Percentiles rank a stretch among this genome's conserved stretches.
Evolutionary conservation across 1,140 invertebrate genomes (phyloP).

Genomic region (Leptoteleia sp.): DNA sequence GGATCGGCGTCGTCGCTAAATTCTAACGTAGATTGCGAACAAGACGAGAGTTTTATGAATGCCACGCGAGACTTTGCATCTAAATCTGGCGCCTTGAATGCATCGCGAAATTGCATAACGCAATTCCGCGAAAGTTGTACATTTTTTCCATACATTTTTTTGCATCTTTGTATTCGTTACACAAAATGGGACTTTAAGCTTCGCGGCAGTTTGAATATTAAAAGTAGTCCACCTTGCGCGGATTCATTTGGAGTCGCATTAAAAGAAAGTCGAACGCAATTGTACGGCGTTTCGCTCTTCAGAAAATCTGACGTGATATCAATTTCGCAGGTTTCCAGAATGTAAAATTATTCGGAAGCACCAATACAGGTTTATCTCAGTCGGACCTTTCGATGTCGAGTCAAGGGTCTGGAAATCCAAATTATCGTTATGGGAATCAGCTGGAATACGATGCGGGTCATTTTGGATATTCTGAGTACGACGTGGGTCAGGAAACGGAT

Average conservation of each 20-base stretch:
- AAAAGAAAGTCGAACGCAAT: background rate
- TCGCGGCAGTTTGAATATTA: no score
- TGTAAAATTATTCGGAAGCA: slow-evolving; percentile 78
- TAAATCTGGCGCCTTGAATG: background rate
- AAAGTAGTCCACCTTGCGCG: no score
- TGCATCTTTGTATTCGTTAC: slow-evolving; percentile 5
- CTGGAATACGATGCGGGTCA: slow-evolving; percentile 87
- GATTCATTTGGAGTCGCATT: background rate
- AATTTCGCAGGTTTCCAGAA: slow-evolving; percentile 75
- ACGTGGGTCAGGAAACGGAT: slow-evolving; percentile 79
- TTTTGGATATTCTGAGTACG: slow-evolving; percentile 85
- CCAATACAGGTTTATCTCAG: slow-evolving; percentile 87
- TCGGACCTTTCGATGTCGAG: slow-evolving; percentile 88
- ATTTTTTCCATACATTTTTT: no score
- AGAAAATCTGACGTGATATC: background rate
- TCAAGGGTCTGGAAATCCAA: slow-evolving; percentile 85
- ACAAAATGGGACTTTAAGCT: background rate
- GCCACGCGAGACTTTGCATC: slow-evolving; percentile 1
- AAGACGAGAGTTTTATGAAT: background rate
- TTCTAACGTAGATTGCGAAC: background rate
- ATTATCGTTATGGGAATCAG: slow-evolving; percentile 89
- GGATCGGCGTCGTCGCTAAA: no score
- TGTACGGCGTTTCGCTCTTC: no score
- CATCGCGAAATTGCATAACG: slow-evolving; percentile 19
- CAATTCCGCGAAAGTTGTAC: slow-evolving; percentile 2